Conservation (phyloP, 2,797 vertebrate genomes). For the Chrysocyon brachyurus region DNA sequence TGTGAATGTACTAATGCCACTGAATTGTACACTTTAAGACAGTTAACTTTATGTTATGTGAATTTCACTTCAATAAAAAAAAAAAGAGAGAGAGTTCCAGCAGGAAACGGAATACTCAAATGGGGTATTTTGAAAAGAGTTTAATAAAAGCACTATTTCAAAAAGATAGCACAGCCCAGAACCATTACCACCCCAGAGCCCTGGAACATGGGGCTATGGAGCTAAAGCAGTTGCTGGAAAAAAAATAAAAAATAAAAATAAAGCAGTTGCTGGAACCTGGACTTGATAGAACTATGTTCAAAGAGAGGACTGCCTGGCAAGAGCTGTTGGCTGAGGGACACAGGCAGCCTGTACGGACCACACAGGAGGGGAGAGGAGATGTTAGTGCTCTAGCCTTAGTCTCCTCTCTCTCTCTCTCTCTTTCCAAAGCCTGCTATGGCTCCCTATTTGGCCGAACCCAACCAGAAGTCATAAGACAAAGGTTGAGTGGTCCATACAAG, state of each 20-base stretch:
- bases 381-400: neutral
- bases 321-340: neutral
- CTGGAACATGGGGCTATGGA: neutral
- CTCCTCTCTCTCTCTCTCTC: neutral
- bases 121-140: neutral
- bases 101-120: slow-evolving; percentile 6
- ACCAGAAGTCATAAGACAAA: slow-evolving; percentile 16
- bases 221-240: neutral
- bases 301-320: neutral
- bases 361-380: neutral
- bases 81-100: neutral
- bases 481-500: neutral
- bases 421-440: neutral
- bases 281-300: neutral
- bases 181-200: neutral
- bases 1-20: neutral
- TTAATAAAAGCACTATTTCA: neutral
- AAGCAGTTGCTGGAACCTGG: neutral
- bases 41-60: neutral
- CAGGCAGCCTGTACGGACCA: neutral
- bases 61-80: neutral
- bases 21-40: neutral
- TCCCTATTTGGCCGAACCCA: neutral
- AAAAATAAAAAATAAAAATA: too few species aligned
- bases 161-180: neutral